Conservation (phyloP, 2,888 invertebrate genomes). For the Orthosia cruda region DNA sequence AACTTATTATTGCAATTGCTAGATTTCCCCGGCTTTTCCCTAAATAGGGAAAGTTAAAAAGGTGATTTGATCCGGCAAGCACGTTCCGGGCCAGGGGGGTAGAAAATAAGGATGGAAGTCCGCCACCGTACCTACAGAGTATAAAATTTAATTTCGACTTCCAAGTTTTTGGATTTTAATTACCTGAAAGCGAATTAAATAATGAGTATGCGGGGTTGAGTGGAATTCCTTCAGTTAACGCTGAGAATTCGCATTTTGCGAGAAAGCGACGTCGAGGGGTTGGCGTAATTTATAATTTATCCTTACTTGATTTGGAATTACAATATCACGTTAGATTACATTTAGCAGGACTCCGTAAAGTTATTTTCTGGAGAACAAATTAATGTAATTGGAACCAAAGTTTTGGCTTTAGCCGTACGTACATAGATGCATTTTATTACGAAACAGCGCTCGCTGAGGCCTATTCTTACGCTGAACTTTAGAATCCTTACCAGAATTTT, state of each 20-base stretch:
- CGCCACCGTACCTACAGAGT: conserved; percentile 68
- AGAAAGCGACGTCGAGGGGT: conserved; percentile 56
- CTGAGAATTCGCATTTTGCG: conserved; percentile 66
- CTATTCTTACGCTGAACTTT: background rate
- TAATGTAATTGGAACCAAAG: background rate
- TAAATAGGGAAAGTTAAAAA: conserved; percentile 92
- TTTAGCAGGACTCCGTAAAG: conserved; percentile 46
- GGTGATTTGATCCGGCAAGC: conserved; percentile 88
- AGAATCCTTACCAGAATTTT: background rate
- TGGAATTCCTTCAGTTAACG: conserved; percentile 70
- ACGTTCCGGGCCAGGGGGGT: conserved; percentile 80
- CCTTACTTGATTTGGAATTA: conserved; percentile 69
- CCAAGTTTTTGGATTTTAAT: conserved; percentile 91
- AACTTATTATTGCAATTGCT: conserved; percentile 89
- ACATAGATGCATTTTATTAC: background rate
- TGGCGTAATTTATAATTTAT: conserved; percentile 73
- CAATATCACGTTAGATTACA: conserved; percentile 67
- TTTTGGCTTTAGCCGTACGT: background rate
- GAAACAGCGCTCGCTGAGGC: background rate
- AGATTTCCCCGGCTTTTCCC: conserved; percentile 87
- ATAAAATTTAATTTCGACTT: conserved; percentile 90
- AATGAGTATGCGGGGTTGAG: conserved; percentile 77
- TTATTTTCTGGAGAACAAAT: conserved; percentile 33
- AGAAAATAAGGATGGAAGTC: conserved; percentile 63
- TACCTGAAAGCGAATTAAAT: conserved; percentile 91